A percentile compares a stretch with the other conserved stretches of the same genome.
phyloP scores from a whole-genome alignment of 2,888 invertebrate genomes.

The Drosophila cognata region DNA sequence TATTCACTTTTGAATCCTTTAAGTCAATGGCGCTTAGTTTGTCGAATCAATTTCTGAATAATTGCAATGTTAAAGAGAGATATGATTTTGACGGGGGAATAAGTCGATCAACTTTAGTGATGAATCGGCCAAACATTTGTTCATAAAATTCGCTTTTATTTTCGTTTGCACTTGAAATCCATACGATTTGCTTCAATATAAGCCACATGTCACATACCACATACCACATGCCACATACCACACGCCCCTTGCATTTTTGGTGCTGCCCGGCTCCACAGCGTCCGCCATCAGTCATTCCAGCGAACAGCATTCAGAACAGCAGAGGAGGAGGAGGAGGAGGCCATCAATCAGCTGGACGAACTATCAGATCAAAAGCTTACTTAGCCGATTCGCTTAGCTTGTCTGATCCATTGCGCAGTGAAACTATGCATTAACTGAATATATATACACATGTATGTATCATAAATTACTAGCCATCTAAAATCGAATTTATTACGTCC shows the following conservation, averaged over 20 bases:
- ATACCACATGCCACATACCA: constrained; percentile 9
- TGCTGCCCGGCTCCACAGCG: constrained; percentile 7
- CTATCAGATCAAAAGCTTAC: constrained; percentile 51
- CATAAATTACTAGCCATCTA: constrained; percentile 29
- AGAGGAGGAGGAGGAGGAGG: constrained; percentile 6
- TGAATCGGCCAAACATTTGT: constrained; percentile 49
- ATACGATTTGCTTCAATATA: constrained; percentile 32
- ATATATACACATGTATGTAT: constrained; percentile 2
- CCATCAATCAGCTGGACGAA: constrained; percentile 68
- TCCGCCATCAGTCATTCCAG: constrained; percentile 50
- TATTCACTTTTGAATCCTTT: neutral
- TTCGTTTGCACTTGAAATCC: constrained; percentile 65
- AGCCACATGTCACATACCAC: constrained; percentile 21
- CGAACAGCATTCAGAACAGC: constrained; percentile 13
- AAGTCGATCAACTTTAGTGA: constrained; percentile 19
- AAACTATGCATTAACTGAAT: constrained; percentile 34
- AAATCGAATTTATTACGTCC: constrained; percentile 39
- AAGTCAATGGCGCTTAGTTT: neutral
- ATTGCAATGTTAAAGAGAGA: neutral
- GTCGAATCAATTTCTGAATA: neutral
- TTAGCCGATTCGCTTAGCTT: constrained; percentile 6
- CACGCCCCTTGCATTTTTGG: constrained; percentile 17
- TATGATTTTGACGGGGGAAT: neutral
- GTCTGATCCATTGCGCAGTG: neutral
- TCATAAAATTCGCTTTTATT: constrained; percentile 49